Evolutionary conservation across 1,140 invertebrate species (phyloP).

Genomic region (Mycetomoellerius zeteki): DNA sequence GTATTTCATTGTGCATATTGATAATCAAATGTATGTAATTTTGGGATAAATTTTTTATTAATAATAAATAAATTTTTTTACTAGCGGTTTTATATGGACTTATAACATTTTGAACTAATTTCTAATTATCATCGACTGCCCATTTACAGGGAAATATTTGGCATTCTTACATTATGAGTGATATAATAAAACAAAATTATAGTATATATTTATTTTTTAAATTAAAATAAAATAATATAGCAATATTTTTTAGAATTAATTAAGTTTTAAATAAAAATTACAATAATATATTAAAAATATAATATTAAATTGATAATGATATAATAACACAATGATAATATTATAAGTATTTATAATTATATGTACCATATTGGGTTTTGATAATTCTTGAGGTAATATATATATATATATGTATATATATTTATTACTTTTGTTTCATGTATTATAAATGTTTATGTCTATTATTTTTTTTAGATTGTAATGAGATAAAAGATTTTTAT

Average conservation of each 20-base stretch:
- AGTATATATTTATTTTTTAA: no score
- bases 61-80: no score
- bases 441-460: not conserved
- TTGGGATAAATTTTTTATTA: no score
- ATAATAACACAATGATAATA: not conserved
- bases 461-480: not conserved
- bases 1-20: no score
- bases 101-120: no score
- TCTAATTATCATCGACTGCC: no score
- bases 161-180: no score
- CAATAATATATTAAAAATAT: not conserved
- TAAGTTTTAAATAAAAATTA: not conserved
- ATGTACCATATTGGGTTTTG: not conserved
- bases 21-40: no score
- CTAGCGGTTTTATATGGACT: no score
- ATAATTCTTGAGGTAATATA: not conserved
- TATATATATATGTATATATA: not conserved
- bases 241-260: not conserved
- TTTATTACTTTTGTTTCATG: not conserved
- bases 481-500: not conserved
- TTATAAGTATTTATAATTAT: not conserved
- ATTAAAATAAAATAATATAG: no score
- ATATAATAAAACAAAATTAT: not conserved
- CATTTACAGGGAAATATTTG: no score
- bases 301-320: not conserved